Conservation (phyloP, 2,113 vertebrate species). For the Xiphophorus maculatus region DNA sequence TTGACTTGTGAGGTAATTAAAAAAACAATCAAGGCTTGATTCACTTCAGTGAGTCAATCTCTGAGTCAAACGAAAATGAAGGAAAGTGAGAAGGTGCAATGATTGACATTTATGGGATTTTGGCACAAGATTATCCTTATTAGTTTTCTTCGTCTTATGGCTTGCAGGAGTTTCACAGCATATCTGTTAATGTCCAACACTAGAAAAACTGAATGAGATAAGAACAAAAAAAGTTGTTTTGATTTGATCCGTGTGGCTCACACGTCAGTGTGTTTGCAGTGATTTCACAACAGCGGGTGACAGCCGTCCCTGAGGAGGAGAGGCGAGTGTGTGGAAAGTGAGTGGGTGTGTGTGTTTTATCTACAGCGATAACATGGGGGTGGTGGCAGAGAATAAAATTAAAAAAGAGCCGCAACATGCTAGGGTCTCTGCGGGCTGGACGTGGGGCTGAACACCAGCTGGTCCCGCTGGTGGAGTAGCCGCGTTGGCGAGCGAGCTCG, state of each 20-base stretch:
- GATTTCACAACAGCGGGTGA: slow-evolving; percentile 9
- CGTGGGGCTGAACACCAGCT: slow-evolving; percentile 80
- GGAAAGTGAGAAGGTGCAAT: slow-evolving; percentile 22
- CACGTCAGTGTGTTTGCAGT: slow-evolving; percentile 23
- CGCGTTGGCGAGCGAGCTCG: slow-evolving; percentile 84
- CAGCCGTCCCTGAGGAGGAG: slow-evolving; percentile 66
- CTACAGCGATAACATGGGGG: slow-evolving; percentile 1
- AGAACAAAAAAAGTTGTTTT: slow-evolving; percentile 7
- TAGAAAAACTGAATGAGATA: slow-evolving; percentile 37
- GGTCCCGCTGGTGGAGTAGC: slow-evolving; percentile 85
- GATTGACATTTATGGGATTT: slow-evolving; percentile 29
- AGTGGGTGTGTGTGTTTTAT: background rate
- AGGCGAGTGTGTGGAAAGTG: slow-evolving; percentile 17
- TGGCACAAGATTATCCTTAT: slow-evolving; percentile 39
- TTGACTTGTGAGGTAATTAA: slow-evolving; percentile 38
- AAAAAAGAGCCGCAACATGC: no score
- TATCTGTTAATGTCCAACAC: slow-evolving; percentile 42
- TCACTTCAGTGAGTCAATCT: slow-evolving; percentile 26
- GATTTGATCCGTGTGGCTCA: slow-evolving; percentile 32
- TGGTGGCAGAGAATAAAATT: no score
- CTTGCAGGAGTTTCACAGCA: slow-evolving; percentile 64
- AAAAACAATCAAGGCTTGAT: slow-evolving; percentile 47
- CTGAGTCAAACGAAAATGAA: slow-evolving; percentile 31
- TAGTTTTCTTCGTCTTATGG: slow-evolving; percentile 56
- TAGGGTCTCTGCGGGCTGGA: slow-evolving; percentile 64